Evolutionary conservation across 2,113 vertebrate genomes (phyloP).

Genomic region (Amia ocellicauda): DNA sequence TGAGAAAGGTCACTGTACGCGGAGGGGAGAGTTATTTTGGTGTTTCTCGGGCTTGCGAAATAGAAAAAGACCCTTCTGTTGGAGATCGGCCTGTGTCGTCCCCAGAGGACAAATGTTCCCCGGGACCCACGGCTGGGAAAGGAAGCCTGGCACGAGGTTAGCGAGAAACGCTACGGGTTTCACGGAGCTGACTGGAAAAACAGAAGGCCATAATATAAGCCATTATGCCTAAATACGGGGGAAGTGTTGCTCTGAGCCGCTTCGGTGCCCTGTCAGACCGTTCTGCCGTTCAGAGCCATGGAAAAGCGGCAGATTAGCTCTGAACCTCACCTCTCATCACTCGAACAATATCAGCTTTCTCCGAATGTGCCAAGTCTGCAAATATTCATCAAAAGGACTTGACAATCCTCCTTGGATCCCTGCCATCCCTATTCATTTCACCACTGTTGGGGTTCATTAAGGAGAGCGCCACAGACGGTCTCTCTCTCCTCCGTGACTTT

Average conservation of each 20-base stretch:
- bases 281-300: slow-evolving; percentile 19
- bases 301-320: neutral
- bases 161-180: neutral
- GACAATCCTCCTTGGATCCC: neutral
- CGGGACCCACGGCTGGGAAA: neutral
- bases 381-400: slow-evolving; percentile 20
- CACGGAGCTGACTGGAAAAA: neutral
- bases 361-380: slow-evolving; percentile 6
- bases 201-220: slow-evolving; percentile 10
- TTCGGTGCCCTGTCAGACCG: slow-evolving; percentile 27
- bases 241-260: too few species aligned
- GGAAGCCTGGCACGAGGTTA: neutral
- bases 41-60: too few species aligned
- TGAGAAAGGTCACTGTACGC: too few species aligned
- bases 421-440: neutral
- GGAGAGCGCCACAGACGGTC: neutral
- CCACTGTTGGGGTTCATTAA: neutral
- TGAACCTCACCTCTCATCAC: neutral
- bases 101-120: too few species aligned
- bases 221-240: slow-evolving; percentile 19
- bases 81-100: too few species aligned
- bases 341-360: neutral
- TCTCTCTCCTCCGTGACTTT: slow-evolving; percentile 5
- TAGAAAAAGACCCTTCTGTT: too few species aligned
- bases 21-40: too few species aligned